Evolutionary conservation across 2,113 vertebrate species (phyloP).

Genomic region (Ammospiza caudacuta): DNA sequence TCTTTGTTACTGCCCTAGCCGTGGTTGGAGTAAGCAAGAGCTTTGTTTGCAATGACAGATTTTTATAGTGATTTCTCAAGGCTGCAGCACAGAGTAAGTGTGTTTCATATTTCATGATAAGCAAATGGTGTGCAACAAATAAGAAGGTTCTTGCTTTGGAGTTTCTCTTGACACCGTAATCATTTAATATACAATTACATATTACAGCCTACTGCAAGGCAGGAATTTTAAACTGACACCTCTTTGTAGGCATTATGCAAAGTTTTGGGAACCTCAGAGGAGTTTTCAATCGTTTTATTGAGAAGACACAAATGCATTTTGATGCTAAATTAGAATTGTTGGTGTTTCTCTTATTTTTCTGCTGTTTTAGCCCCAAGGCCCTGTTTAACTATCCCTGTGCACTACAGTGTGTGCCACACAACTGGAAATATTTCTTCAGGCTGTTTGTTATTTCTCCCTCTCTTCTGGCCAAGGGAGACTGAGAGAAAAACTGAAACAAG

Average conservation of each 20-base stretch:
- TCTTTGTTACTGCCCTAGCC: not conserved
- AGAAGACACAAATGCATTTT: not conserved
- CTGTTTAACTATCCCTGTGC: not conserved
- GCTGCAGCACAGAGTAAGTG: not conserved
- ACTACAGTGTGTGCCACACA: not conserved
- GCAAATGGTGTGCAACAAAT: conserved; percentile 27
- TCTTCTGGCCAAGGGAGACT: not conserved
- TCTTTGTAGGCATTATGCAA: not conserved
- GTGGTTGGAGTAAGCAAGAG: not conserved
- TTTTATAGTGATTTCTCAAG: conserved; percentile 54
- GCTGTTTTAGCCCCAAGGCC: not conserved
- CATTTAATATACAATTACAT: not conserved
- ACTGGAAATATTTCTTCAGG: not conserved
- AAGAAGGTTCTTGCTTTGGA: not conserved
- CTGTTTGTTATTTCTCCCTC: not conserved
- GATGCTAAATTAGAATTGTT: not conserved
- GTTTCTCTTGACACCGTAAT: not conserved
- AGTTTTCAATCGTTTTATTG: not conserved
- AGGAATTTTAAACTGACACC: not conserved
- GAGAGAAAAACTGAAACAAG: not conserved
- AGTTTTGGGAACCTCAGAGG: not conserved
- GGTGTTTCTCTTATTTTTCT: not conserved
- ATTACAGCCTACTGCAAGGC: not conserved
- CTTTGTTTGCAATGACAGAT: not conserved
- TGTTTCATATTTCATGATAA: not conserved